Base-by-base conservation (phyloP, 2,888 invertebrate genomes). In the Aphodius sticticus region DNA sequence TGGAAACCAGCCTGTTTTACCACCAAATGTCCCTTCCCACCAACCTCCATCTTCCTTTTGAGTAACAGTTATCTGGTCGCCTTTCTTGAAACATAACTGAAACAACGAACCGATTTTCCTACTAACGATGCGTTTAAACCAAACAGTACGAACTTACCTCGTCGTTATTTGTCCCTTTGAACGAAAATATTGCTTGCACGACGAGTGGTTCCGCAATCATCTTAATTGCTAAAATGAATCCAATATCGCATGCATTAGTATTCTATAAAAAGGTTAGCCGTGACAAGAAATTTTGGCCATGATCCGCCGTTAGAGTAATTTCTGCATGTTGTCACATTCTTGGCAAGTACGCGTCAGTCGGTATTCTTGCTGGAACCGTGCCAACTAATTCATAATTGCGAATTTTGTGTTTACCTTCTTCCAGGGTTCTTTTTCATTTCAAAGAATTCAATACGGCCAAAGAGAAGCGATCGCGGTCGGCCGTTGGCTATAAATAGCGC, bases 11-110 rank as follows among this genome's bases (percentile, higher is more conserved):
- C 98, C 99, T 82, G 99, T 99, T 88, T 96, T 96, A 84, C 96
- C 98, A 81, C 95, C 94, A 76, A 99, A 91, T 7, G 99, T 99
- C 14, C 99, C 99, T 91, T 99, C 99, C 99, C 99, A 99, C 99
- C 99, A 99, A 71, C 99, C 99, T 78, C 98, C 99, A 86, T 99
- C 98, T 86, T 97, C 95, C 80, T 93, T 94, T 89, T 99, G 99
- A 53, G 99, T 98, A 79, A 99, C 95, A 69, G 97, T 97, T 85
- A 99, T 99, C 84, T 98, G 92, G 90, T 99, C 99, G 78, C 98
- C 97, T 90, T 98, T 99, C 86, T 95, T 95, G 89, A 99, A 98
- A 88, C 96, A 96, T 84, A 99, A 90, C 95, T 96, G 88, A 80
- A 89, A 89, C 82, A 84, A 84, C 80, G 83, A 82, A 26, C 12